These are phyloP conservation scores for Eumerus sabulonum DNA, from an alignment of 2,888 invertebrate genomes.

Conservation along the genomic window DNA sequence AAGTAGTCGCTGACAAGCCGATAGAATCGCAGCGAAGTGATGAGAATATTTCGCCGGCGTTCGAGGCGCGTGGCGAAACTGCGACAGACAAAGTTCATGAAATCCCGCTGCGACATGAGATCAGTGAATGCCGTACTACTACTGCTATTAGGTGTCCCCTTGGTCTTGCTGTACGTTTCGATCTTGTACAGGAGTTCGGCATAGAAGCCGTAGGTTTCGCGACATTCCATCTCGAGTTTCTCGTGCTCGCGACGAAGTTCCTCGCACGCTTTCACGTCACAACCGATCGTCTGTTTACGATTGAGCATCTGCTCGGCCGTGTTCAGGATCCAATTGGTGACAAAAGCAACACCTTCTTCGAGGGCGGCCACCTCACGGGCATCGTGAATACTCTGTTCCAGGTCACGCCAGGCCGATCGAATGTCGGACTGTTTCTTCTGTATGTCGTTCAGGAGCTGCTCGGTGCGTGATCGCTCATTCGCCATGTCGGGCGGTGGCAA, in stretches of 20 bases:
- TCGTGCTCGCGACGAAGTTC: conserved; percentile 87
- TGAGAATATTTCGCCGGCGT: conserved; percentile 85
- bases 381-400: conserved; percentile 82
- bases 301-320: conserved; percentile 87
- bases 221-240: conserved; percentile 86
- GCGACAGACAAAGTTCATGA: conserved; percentile 90
- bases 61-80: conserved; percentile 88
- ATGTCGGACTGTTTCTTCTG: conserved; percentile 82
- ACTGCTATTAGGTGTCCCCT: conserved; percentile 29
- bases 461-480: conserved; percentile 82
- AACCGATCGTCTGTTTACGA: conserved; percentile 86
- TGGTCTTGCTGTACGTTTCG: conserved; percentile 77
- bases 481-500: conserved; percentile 82
- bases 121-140: conserved; percentile 80
- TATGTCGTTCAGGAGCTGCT: conserved; percentile 81
- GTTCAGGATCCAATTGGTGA: conserved; percentile 88
- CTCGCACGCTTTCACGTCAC: conserved; percentile 86
- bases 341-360: conserved; percentile 84
- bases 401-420: conserved; percentile 82
- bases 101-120: conserved; percentile 86
- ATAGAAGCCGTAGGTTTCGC: conserved; percentile 89
- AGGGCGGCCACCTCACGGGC: conserved; percentile 82
- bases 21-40: conserved; percentile 87
- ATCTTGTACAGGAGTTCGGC: conserved; percentile 88
- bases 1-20: conserved; percentile 87